Base-by-base conservation (phyloP, 2,888 invertebrate genomes). In the Acanthosepion pharaonis region DNA sequence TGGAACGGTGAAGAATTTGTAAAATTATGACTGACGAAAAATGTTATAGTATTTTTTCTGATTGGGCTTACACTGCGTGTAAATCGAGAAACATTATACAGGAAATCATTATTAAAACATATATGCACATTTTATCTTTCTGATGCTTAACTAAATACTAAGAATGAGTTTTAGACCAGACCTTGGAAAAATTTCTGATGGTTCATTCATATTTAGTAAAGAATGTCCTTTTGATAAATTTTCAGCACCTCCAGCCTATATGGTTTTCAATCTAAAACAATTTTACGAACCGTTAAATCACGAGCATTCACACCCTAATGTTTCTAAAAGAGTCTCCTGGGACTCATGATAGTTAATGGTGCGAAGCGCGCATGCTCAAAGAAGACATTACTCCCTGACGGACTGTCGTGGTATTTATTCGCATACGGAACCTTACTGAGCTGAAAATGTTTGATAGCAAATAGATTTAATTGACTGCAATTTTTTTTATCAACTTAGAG, bases 261-360 rank as follows among this genome's bases (percentile, higher is more conserved):
- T 78, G n/a, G 15, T 78, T 78, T n/a, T 78, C 78, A 15, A 33
- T 11, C 78, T 78, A n/a, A 78, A 78, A n/a, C 33, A 23, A 78
- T 78, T 78, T 78, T 78, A 78, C 78, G 78, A 78, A 78, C 78
- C 78, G 78, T 78, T 78, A 78, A 78, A n/a, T 33, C 78, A 78
- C 78, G 78, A 78, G 78, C n/a, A 78, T 78, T 78, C 15, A 78
- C 15, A 78, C 33, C 78, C 78, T 33, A 78, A 78, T 78, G 78
- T 78, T n/a, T n/a, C 78, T 78, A n/a, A 78, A 78, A n/a, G 78
- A 78, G 78, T 33, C n/a, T n/a, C 78, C 33, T 78, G 78, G 78
- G 78, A 78, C 78, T 78, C n/a, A 78, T 78, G n/a, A 78, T n/a
- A n/a, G n/a, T 78, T 78, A 78, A 78, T 78, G 78, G n/a, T 78